phyloP scores from a whole-genome alignment of 1,140 invertebrate species.

The Oedothorax gibbosus region DNA sequence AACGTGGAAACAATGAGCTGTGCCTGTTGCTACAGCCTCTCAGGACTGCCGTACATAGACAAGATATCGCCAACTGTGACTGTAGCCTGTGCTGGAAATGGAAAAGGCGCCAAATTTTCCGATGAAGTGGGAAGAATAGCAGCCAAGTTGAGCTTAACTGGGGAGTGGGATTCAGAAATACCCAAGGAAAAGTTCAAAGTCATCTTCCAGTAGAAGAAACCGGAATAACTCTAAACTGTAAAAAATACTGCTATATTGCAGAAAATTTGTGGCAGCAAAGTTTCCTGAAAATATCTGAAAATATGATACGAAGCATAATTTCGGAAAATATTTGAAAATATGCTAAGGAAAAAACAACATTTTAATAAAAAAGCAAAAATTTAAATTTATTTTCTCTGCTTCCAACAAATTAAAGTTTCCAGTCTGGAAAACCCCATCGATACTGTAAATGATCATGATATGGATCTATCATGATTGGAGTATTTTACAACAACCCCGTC shows the following conservation, averaged over 20 bases:
- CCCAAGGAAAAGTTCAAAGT: neutral
- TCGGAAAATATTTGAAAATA: too few species aligned
- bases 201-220: constrained; percentile 8
- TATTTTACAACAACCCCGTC: too few species aligned
- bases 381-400: too few species aligned
- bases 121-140: constrained; percentile 51
- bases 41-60: constrained; percentile 41
- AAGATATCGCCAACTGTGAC: constrained; percentile 16
- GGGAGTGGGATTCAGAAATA: constrained; percentile 19
- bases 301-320: too few species aligned
- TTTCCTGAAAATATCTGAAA: too few species aligned
- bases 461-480: too few species aligned
- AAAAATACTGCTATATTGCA: neutral
- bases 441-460: too few species aligned
- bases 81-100: constrained; percentile 35
- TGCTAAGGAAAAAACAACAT: too few species aligned
- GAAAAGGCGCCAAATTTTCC: constrained; percentile 41
- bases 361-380: too few species aligned
- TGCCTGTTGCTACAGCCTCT: constrained; percentile 2
- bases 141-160: constrained; percentile 1
- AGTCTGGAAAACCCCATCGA: too few species aligned
- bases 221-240: neutral
- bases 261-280: neutral
- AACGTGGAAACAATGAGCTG: constrained; percentile 9
- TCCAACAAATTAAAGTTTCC: too few species aligned